Percentiles rank a stretch among this genome's conserved stretches.
phyloP scores from a whole-genome alignment of 2,113 vertebrate species.

The Thalassarche chlororhynchos region DNA sequence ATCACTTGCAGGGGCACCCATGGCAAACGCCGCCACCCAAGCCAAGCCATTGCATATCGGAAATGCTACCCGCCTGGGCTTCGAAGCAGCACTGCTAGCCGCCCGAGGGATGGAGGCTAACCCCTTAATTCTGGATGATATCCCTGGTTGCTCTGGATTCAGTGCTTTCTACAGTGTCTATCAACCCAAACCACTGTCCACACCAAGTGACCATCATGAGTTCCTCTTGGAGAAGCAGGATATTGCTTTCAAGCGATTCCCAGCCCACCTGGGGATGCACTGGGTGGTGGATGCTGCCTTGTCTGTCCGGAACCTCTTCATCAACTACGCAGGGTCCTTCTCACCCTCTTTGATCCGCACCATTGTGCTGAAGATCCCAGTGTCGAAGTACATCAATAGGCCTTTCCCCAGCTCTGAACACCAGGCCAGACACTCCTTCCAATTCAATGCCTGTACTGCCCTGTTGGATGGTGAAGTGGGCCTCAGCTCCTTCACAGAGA shows the following conservation, averaged over 20 bases:
- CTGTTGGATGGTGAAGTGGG: slow-evolving; percentile 85
- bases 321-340: slow-evolving; percentile 66
- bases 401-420: slow-evolving; percentile 87
- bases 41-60: slow-evolving; percentile 88
- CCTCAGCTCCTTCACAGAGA: slow-evolving; percentile 75
- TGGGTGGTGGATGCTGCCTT: slow-evolving; percentile 87
- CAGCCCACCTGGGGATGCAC: slow-evolving; percentile 91
- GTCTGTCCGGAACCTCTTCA: slow-evolving; percentile 77
- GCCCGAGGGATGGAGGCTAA: slow-evolving; percentile 85
- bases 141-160: slow-evolving; percentile 84
- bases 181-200: slow-evolving; percentile 66
- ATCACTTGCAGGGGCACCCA: slow-evolving; percentile 86
- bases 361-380: slow-evolving; percentile 83
- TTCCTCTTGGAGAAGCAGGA: slow-evolving; percentile 89
- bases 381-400: slow-evolving; percentile 89
- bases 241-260: slow-evolving; percentile 88
- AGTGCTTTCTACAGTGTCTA: slow-evolving; percentile 86
- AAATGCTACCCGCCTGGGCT: slow-evolving; percentile 84
- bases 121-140: slow-evolving; percentile 78
- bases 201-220: slow-evolving; percentile 35
- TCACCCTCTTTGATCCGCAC: slow-evolving; percentile 72
- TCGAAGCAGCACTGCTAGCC: slow-evolving; percentile 86
- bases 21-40: slow-evolving; percentile 91
- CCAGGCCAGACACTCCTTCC: slow-evolving; percentile 89
- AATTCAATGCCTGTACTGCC: slow-evolving; percentile 85